A percentile compares a stretch with the other conserved stretches of the same genome.
phyloP scores from a whole-genome alignment of 2,797 vertebrate species.

The Macrochelys suwanniensis region DNA sequence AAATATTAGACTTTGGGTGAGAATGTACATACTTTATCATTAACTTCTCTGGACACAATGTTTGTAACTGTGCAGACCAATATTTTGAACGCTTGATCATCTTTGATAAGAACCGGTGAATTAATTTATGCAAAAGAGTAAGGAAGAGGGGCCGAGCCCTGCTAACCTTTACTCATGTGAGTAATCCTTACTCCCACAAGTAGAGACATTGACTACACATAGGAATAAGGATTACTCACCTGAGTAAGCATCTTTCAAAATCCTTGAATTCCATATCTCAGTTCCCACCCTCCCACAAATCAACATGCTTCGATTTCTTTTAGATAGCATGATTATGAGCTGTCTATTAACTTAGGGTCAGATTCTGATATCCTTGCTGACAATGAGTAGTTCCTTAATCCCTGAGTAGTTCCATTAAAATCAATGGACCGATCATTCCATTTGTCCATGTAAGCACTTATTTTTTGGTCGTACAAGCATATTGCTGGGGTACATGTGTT shows the following conservation, averaged over 20 bases:
- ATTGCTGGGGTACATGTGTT: neutral
- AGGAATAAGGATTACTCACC: neutral
- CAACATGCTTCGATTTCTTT: neutral
- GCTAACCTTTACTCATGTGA: neutral
- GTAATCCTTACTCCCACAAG: slow-evolving; percentile 8
- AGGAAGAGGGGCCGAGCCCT: neutral
- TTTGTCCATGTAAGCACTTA: neutral
- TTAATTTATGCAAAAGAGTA: neutral
- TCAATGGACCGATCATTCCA: neutral
- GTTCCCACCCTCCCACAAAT: neutral
- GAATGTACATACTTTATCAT: slow-evolving; percentile 40
- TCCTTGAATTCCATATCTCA: slow-evolving; percentile 26
- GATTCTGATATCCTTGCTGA: neutral
- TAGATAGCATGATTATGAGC: neutral
- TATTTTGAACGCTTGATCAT: neutral
- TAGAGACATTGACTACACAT: neutral
- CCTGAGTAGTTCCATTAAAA: neutral
- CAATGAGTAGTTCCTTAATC: neutral
- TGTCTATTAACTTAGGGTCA: neutral
- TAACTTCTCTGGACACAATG: slow-evolving; percentile 3
- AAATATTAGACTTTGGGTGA: slow-evolving; percentile 53
- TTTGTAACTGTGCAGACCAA: fast-evolving
- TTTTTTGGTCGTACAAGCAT: neutral
- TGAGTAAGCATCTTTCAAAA: slow-evolving; percentile 11
- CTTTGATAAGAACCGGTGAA: neutral